Base-by-base conservation (phyloP, 2,888 invertebrate genomes). In the Lepidocyrtoides sp. region DNA sequence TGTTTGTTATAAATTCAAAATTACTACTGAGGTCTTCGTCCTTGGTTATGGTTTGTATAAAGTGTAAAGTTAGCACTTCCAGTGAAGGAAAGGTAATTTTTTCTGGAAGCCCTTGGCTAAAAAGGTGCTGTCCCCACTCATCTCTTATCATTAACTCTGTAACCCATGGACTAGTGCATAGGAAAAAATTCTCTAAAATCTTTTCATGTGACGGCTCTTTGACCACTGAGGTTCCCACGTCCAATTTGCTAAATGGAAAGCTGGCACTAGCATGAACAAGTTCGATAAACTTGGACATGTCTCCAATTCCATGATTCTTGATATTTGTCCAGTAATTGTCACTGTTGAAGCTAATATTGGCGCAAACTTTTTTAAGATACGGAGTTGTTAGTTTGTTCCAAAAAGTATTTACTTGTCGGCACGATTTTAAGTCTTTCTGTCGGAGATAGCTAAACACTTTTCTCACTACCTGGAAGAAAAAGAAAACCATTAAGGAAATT, bases 321-420 rank as follows among this genome's bases (percentile, higher is more conserved):
- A 87, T 91, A 36, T 93, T 92, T 17, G 93, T 93, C 93, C 93
- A 93, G 86, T 92, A 92, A 54, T 90, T 93, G 83, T 92, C 92
- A 41, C 89, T 89, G 48, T 92, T 92, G 36, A 93, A 93, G 54
- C 92, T 92, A 8, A 93, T 91, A 66, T 79, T 48, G 0, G 44
- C 48, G 51, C 91, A 91, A 29, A 41, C 32, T n/a, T 51, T 66
- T 36, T 90, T 81, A 3, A 93, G 51, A 12, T 66, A 90, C 26
- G 91, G 89, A 4, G 79, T 66, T 0, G 84, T 81, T 4, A 92
- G 26, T n/a, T 26, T 10, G 69, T 93, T 92, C 93, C 93, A 93
- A 23, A 90, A 66, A 0, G 57, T 57, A 32, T 85, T 89, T 0
- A 93, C 93, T 14, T 87, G 66, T 57, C 93, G 26, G 32, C 92